phyloP scores from a whole-genome alignment of 2,113 vertebrate species.

The Brachyhypopomus occidentalis region DNA sequence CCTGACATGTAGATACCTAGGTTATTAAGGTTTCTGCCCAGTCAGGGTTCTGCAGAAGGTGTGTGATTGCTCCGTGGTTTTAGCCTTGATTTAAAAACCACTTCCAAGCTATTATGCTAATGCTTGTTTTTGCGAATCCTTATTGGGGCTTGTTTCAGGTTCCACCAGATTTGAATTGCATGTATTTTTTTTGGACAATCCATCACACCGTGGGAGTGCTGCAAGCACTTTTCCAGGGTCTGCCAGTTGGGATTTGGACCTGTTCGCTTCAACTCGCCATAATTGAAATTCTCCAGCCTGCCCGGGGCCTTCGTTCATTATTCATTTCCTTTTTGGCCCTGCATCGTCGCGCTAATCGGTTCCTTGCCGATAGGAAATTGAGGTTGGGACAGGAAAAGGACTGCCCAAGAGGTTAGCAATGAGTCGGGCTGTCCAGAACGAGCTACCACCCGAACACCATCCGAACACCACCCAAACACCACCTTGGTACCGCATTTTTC shows the following conservation, averaged over 20 bases:
- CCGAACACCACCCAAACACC: background rate
- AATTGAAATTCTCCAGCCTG: constrained; percentile 47
- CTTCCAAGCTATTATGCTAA: too few species aligned
- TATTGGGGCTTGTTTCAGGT: background rate
- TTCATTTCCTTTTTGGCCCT: background rate
- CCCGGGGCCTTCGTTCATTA: constrained; percentile 45
- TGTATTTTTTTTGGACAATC: constrained; percentile 20
- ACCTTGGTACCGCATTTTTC: too few species aligned
- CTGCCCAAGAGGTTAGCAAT: background rate
- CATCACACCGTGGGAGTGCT: too few species aligned
- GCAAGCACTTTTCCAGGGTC: constrained; percentile 37
- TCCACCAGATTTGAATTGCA: background rate
- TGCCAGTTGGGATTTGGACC: constrained; percentile 49
- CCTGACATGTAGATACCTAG: too few species aligned
- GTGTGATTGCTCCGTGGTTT: too few species aligned
- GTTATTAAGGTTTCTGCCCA: too few species aligned
- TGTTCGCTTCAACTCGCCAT: constrained; percentile 45
- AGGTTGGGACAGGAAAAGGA: constrained; percentile 32
- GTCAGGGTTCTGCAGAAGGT: too few species aligned
- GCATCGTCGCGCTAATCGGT: constrained; percentile 18
- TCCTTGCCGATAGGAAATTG: constrained; percentile 42
- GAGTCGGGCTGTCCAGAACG: background rate
- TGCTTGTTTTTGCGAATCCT: too few species aligned
- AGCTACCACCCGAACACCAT: background rate
- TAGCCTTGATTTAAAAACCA: too few species aligned